A percentile compares a stretch with the other conserved stretches of the same genome.
Evolutionary conservation across 2,113 vertebrate species (phyloP).

Genomic region (Tympanuchus pallidicinctus): DNA sequence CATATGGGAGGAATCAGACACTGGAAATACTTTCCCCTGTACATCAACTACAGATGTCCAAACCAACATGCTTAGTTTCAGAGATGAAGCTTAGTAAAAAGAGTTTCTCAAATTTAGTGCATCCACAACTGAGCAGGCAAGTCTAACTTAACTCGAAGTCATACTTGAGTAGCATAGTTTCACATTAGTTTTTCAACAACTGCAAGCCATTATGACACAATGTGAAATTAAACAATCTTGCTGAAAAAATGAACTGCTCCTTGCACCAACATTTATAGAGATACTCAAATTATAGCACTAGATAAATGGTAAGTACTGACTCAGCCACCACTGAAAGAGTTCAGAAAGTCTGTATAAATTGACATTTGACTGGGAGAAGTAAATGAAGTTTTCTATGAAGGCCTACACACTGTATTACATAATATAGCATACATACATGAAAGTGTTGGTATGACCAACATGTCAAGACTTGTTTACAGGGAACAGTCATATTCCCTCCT

Average conservation of each 20-base stretch:
- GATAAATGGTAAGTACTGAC: neutral
- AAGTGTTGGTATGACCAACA: neutral
- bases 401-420: constrained; percentile 30
- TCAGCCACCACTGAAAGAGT: constrained; percentile 8
- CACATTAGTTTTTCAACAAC: neutral
- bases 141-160: constrained; percentile 9
- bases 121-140: neutral
- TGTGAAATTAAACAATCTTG: neutral
- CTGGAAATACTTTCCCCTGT: neutral
- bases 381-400: constrained; percentile 29
- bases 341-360: constrained; percentile 19
- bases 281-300: constrained; percentile 19
- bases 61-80: neutral
- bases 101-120: neutral
- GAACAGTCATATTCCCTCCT: neutral
- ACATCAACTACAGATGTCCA: neutral
- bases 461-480: constrained; percentile 55
- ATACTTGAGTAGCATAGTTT: neutral
- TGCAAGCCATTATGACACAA: neutral
- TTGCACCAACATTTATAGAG: neutral
- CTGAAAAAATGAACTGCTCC: neutral
- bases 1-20: neutral
- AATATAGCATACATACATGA: neutral
- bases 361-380: neutral
- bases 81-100: neutral